Percentiles rank a stretch among this genome's conserved stretches.
phyloP scores from a whole-genome alignment of 2,113 vertebrate genomes.

The Eira barbara region DNA sequence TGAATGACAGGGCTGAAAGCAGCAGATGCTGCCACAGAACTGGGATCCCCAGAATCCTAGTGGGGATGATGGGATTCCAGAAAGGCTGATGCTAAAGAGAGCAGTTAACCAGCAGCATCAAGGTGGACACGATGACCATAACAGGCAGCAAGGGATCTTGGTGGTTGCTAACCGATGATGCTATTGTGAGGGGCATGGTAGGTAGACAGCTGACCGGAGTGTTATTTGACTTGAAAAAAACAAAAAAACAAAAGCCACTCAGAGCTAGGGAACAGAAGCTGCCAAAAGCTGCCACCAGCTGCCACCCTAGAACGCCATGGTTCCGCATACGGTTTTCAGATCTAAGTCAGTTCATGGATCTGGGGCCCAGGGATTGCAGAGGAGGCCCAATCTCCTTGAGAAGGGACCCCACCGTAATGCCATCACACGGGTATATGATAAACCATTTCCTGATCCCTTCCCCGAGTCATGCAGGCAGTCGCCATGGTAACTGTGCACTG shows the following conservation, averaged over 20 bases:
- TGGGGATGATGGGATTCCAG: neutral
- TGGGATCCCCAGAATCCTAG: neutral
- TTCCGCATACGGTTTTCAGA: neutral
- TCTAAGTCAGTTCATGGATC: neutral
- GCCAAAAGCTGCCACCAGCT: too few species aligned
- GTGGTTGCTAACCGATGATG: neutral
- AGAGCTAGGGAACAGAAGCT: neutral
- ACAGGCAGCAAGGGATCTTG: neutral
- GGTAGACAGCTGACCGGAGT: neutral
- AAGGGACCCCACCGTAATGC: neutral
- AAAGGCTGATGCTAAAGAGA: neutral
- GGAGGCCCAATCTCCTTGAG: neutral
- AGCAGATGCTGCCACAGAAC: neutral
- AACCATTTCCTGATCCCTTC: neutral
- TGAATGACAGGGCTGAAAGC: neutral
- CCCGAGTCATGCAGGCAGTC: neutral
- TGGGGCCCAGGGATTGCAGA: neutral
- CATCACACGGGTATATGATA: neutral
- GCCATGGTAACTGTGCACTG: neutral
- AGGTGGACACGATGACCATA: neutral
- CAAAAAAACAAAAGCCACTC: neutral
- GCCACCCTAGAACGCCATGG: accelerated
- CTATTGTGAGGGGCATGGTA: neutral
- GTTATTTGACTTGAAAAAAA: neutral
- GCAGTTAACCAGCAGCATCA: neutral